Conservation (phyloP, 2,888 invertebrate species). For the Pterobdella sp. region DNA sequence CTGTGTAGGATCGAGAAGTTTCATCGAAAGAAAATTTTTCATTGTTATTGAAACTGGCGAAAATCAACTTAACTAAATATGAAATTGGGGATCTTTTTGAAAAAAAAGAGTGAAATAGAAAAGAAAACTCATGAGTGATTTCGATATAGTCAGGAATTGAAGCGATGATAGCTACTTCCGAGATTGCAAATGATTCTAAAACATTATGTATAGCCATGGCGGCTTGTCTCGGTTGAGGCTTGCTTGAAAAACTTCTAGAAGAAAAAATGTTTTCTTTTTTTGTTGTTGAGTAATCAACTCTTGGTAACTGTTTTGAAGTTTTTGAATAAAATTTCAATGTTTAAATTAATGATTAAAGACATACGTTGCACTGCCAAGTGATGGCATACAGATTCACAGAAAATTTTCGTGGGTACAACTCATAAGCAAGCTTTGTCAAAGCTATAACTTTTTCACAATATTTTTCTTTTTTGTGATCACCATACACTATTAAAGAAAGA, state of each 20-base stretch:
- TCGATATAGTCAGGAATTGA: background rate
- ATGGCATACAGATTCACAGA: background rate
- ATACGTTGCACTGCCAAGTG: conserved; percentile 1
- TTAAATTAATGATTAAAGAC: background rate
- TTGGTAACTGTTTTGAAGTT: background rate
- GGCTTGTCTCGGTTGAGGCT: conserved; percentile 16
- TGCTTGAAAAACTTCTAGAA: background rate
- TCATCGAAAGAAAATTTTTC: background rate
- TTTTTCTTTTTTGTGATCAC: no score
- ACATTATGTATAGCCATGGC: conserved; percentile 13
- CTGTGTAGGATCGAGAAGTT: background rate
- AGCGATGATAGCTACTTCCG: background rate
- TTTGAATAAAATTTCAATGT: background rate
- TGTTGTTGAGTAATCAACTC: background rate
- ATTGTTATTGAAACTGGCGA: background rate
- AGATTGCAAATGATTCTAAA: conserved; percentile 5
- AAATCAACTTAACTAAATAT: conserved; percentile 5
- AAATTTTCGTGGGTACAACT: no score
- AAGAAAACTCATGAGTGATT: conserved; percentile 12
- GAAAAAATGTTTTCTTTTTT: background rate
- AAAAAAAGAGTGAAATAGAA: conserved; percentile 6
- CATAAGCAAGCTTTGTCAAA: no score
- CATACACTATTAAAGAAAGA: no score
- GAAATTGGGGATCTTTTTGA: background rate
- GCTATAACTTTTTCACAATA: no score